Evolutionary conservation across 2,888 invertebrate species (phyloP).

Genomic region (Blomia tropicalis): DNA sequence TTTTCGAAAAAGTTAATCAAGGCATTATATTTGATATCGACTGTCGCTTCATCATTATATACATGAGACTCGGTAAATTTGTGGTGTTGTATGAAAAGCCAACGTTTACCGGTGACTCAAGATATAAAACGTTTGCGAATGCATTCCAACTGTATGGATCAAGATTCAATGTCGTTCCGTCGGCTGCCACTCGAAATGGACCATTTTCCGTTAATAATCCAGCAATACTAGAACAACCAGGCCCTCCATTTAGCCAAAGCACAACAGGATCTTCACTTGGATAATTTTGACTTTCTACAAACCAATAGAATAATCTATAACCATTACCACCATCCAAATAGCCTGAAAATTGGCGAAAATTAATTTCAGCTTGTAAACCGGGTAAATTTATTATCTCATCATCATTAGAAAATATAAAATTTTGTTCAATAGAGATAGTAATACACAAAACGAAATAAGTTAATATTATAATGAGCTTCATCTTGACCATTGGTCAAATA

Average conservation of each 20-base stretch:
- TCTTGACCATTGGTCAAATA: too few relatives aligned
- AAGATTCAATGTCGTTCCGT: conserved; percentile 27
- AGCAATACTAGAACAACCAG: conserved; percentile 29
- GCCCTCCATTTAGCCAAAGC: conserved; percentile 35
- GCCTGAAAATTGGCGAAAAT: conserved; percentile 4
- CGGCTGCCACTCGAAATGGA: conserved; percentile 32
- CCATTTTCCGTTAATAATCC: conserved; percentile 32
- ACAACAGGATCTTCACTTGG: conserved; percentile 35
- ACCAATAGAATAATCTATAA: conserved; percentile 16
- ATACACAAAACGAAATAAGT: too few relatives aligned
- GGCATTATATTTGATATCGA: not conserved
- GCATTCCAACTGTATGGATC: conserved; percentile 32
- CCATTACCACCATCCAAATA: not conserved
- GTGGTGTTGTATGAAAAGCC: conserved; percentile 38
- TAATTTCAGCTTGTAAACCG: too few relatives aligned
- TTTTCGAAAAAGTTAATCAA: conserved; percentile 2
- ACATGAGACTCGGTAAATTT: not conserved
- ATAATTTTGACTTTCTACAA: conserved; percentile 28
- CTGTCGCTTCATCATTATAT: not conserved
- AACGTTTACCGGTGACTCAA: conserved; percentile 41
- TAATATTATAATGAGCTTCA: too few relatives aligned
- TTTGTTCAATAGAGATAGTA: too few relatives aligned
- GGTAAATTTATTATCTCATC: too few relatives aligned
- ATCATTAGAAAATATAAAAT: too few relatives aligned
- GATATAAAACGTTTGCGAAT: conserved; percentile 39